Conservation (phyloP, 2,888 invertebrate genomes). For the Pammene aurita region DNA sequence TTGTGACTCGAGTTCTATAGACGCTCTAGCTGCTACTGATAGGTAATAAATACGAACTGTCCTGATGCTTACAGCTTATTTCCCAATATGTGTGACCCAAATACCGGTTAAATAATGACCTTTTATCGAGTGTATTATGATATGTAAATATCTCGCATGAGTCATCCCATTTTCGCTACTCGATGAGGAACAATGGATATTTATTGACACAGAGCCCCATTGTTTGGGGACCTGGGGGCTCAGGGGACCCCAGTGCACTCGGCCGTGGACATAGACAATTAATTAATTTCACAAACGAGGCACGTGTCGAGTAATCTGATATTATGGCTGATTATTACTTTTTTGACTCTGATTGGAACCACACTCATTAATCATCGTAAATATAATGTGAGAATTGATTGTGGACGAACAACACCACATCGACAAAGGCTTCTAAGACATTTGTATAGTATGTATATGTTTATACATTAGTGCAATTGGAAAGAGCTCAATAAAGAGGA, state of each 20-base stretch:
- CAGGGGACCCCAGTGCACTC: no score
- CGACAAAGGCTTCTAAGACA: no score
- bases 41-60: no score
- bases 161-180: neutral
- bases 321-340: neutral
- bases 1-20: no score
- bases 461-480: no score
- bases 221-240: neutral
- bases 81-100: neutral
- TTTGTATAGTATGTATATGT: no score
- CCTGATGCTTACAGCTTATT: no score
- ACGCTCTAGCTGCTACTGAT: no score
- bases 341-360: neutral
- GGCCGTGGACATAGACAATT: neutral
- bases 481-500: no score
- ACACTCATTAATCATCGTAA: neutral
- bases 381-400: neutral
- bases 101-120: neutral
- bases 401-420: neutral
- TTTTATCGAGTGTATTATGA: neutral
- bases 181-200: neutral
- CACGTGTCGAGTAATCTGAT: conserved; percentile 2
- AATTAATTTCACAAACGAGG: neutral
- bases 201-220: neutral
- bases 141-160: neutral